phyloP scores from a whole-genome alignment of 1,140 invertebrate species.

The Rhagoletis zephyria region DNA sequence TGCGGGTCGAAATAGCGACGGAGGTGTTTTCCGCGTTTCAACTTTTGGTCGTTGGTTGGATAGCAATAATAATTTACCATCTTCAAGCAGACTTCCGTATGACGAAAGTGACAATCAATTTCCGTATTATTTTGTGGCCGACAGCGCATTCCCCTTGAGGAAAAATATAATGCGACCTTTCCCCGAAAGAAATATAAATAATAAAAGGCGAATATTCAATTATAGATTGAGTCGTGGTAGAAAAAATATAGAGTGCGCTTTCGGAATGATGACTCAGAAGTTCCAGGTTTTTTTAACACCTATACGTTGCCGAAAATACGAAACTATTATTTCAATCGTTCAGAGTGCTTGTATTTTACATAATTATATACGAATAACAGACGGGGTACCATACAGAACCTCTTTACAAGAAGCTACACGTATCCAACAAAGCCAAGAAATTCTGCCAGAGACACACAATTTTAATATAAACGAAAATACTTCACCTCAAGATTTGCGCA shows the following conservation, averaged over 20 bases:
- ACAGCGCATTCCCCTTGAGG: constrained; percentile 16
- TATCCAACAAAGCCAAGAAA: not conserved
- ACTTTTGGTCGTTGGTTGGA: not conserved
- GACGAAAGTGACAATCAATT: constrained; percentile 12
- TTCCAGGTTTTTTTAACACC: constrained; percentile 8
- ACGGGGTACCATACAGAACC: not conserved
- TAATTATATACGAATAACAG: constrained; percentile 6
- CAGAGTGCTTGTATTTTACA: constrained; percentile 20
- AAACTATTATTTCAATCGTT: constrained; percentile 21
- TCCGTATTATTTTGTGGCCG: not conserved
- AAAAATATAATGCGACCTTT: constrained; percentile 4
- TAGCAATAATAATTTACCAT: constrained; percentile 15
- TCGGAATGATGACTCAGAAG: not conserved
- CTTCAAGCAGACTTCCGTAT: constrained; percentile 7
- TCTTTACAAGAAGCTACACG: not conserved
- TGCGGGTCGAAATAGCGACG: no score
- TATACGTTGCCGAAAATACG: constrained; percentile 7
- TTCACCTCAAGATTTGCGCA: constrained; percentile 10
- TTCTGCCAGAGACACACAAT: not conserved
- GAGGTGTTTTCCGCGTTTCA: no score
- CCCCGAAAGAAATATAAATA: not conserved
- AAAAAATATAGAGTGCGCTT: constrained; percentile 8
- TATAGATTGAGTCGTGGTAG: not conserved
- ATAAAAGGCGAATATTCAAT: constrained; percentile 1
- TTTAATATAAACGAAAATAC: constrained; percentile 13